phyloP scores from a whole-genome alignment of 2,888 invertebrate species.

The Acleris sparsana region DNA sequence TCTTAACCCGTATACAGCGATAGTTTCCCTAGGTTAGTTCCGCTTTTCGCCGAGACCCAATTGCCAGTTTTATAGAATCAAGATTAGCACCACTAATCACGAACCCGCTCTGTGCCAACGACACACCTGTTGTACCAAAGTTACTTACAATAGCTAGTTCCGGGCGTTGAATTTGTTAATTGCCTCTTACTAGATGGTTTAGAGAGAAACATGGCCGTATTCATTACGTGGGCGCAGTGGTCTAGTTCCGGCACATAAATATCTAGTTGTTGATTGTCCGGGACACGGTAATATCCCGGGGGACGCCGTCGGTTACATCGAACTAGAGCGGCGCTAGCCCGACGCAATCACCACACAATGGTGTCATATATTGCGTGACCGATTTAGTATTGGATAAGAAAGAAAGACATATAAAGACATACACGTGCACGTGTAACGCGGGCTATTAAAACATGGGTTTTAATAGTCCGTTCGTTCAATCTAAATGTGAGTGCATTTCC shows the following conservation, averaged over 20 bases:
- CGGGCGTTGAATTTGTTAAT: conserved; percentile 1
- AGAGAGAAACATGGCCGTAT: conserved; percentile 26
- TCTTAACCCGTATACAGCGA: conserved; percentile 12
- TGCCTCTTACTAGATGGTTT: conserved; percentile 31
- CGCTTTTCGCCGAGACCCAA: conserved; percentile 13
- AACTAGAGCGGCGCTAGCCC: conserved; percentile 50
- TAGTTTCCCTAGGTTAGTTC: conserved; percentile 7
- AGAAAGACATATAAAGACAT: background rate
- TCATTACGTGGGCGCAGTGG: conserved; percentile 28
- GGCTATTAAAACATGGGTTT: too few relatives aligned
- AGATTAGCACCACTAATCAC: conserved; percentile 30
- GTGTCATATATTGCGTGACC: conserved; percentile 23
- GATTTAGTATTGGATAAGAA: background rate
- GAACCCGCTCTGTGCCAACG: background rate
- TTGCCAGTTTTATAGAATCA: conserved; percentile 24
- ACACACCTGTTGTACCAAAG: too few relatives aligned
- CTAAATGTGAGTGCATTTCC: too few relatives aligned
- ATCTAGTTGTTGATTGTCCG: conserved; percentile 56
- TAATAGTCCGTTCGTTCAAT: too few relatives aligned
- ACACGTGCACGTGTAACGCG: too few relatives aligned
- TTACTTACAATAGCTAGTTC: too few relatives aligned
- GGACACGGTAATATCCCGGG: conserved; percentile 53
- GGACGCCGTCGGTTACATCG: conserved; percentile 52
- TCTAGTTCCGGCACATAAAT: conserved; percentile 55
- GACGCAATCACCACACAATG: conserved; percentile 45